phyloP scores from a whole-genome alignment of 2,888 invertebrate genomes.

The Taphrorychus bicolor region DNA sequence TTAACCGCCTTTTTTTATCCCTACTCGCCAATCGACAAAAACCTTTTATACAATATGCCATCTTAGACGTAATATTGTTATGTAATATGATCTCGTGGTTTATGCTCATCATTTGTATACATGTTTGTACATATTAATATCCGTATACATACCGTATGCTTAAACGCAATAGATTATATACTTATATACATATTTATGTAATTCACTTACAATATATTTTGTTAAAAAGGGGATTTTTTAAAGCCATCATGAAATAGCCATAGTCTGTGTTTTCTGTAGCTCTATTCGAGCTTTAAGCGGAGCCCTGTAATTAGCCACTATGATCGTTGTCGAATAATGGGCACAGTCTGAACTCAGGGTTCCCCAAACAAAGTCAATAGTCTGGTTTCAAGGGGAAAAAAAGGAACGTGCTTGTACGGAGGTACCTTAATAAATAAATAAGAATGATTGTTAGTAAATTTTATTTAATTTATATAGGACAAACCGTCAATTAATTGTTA shows the following conservation, averaged over 20 bases:
- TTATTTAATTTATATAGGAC: not conserved
- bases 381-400: not conserved
- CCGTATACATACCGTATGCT: conserved; percentile 28
- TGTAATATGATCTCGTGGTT: conserved; percentile 57
- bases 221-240: not conserved
- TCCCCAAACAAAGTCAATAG: not conserved
- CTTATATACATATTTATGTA: conserved; percentile 36
- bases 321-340: not conserved
- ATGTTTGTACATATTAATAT: conserved; percentile 57
- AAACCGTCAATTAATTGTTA: not conserved
- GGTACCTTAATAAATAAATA: not conserved
- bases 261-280: not conserved
- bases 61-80: conserved; percentile 54
- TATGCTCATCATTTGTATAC: conserved; percentile 56
- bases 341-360: not conserved
- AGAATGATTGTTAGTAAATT: not conserved
- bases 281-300: not conserved
- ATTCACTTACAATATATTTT: conserved; percentile 20
- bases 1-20: not conserved
- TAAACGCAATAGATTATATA: conserved; percentile 37
- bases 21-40: no score
- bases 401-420: not conserved
- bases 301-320: no score
- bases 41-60: conserved; percentile 14
- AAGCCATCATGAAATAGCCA: not conserved